Evolutionary conservation across 2,113 vertebrate genomes (phyloP).

Genomic region (Crotalus horridus): DNA sequence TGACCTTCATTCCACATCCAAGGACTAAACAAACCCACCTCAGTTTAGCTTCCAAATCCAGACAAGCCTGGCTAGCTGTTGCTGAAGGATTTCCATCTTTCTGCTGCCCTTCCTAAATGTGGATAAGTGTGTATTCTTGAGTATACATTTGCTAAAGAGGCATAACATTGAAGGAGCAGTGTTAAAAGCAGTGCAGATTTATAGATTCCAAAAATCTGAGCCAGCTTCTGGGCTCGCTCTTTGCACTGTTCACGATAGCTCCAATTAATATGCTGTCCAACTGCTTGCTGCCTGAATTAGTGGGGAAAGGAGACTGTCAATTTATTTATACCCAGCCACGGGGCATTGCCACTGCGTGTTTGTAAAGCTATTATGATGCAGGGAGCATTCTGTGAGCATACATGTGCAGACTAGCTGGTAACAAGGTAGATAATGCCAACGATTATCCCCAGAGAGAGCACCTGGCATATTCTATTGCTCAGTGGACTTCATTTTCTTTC

Average conservation of each 20-base stretch:
- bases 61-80: not conserved
- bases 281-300: not conserved
- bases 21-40: not conserved
- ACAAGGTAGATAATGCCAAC: not conserved
- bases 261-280: slow-evolving; percentile 15
- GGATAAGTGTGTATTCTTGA: not conserved
- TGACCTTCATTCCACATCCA: not conserved
- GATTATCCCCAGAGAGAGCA: not conserved
- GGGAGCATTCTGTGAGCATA: not conserved
- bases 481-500: not conserved
- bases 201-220: not conserved
- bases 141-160: not conserved
- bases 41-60: not conserved
- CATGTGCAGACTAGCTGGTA: not conserved
- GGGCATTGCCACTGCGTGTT: not conserved
- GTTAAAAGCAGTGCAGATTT: not conserved
- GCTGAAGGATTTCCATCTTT: not conserved
- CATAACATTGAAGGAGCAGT: not conserved
- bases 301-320: slow-evolving; percentile 9
- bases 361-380: slow-evolving; percentile 4
- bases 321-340: slow-evolving; percentile 19
- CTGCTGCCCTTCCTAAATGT: not conserved
- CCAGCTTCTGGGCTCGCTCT: not conserved
- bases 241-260: not conserved
- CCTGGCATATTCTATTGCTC: not conserved